A percentile compares a stretch with the other conserved stretches of the same genome.
Conservation (phyloP, 2,113 vertebrate species). For the Proteles cristata region DNA sequence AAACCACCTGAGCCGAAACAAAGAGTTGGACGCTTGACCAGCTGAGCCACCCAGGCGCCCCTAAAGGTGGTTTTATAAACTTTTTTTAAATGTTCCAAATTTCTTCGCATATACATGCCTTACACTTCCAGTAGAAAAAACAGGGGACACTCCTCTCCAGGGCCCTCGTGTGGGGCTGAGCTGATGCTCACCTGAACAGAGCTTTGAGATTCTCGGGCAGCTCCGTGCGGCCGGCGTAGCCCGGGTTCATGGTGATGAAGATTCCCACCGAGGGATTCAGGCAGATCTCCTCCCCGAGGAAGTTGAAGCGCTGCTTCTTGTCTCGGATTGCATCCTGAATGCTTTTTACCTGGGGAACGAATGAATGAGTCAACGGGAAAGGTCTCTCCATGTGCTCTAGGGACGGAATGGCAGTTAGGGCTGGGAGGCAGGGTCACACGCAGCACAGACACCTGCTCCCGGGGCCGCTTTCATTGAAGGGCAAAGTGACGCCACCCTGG, state of each 20-base stretch:
- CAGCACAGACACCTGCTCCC: background rate
- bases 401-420: background rate
- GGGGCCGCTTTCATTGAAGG: background rate
- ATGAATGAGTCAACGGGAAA: background rate
- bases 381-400: rapidly evolving
- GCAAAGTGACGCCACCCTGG: background rate
- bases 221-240: slow-evolving; percentile 96
- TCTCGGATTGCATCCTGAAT: slow-evolving; percentile 97
- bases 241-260: slow-evolving; percentile 99
- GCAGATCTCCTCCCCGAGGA: slow-evolving; percentile 95
- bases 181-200: slow-evolving; percentile 93
- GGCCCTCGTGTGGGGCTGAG: rapidly evolving
- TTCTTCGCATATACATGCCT: background rate
- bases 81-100: background rate
- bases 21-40: too few relatives aligned
- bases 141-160: background rate
- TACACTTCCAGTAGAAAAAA: background rate
- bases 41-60: too few relatives aligned
- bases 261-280: slow-evolving; percentile 95
- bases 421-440: background rate
- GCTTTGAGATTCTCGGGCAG: slow-evolving; percentile 98
- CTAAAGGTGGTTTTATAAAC: background rate
- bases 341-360: slow-evolving; percentile 92
- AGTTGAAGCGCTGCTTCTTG: slow-evolving; percentile 94
- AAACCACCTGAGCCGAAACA: too few relatives aligned